These are phyloP conservation scores for Prenolepis imparis DNA, from an alignment of 2,888 invertebrate genomes.

Conservation along the genomic window DNA sequence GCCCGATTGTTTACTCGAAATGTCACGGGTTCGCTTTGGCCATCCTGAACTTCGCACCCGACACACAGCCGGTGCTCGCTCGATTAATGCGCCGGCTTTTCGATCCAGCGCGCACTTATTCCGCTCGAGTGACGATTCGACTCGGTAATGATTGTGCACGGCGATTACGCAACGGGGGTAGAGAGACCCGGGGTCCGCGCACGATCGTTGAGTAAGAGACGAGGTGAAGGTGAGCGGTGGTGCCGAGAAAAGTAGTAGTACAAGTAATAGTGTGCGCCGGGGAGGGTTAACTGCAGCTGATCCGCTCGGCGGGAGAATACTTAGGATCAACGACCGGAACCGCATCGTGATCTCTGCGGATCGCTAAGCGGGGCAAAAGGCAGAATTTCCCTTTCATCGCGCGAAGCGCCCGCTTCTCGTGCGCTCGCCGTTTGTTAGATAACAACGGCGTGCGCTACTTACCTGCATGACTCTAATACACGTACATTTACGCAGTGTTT, in stretches of 20 bases:
- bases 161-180: conserved; percentile 76
- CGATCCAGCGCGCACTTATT: conserved; percentile 72
- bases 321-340: conserved; percentile 67
- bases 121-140: conserved; percentile 78
- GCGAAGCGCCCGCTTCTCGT: conserved; percentile 44
- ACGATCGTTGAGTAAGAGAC: conserved; percentile 76
- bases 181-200: conserved; percentile 59
- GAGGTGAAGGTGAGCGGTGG: conserved; percentile 80
- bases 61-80: not conserved
- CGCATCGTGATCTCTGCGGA: conserved; percentile 43
- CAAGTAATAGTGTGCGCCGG: conserved; percentile 5
- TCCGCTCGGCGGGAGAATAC: conserved; percentile 58
- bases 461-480: conserved; percentile 12
- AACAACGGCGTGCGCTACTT: conserved; percentile 41
- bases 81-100: conserved; percentile 10
- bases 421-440: conserved; percentile 53
- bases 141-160: conserved; percentile 75
- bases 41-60: conserved; percentile 51
- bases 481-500: conserved; percentile 7
- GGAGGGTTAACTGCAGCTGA: conserved; percentile 63
- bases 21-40: conserved; percentile 21
- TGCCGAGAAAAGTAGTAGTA: conserved; percentile 63
- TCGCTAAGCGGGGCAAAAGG: conserved; percentile 55
- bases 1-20: conserved; percentile 48
- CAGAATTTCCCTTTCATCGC: conserved; percentile 57